These are phyloP conservation scores for Polyommatus iphigenia DNA, from an alignment of 2,888 invertebrate genomes.

Conservation along the genomic window DNA sequence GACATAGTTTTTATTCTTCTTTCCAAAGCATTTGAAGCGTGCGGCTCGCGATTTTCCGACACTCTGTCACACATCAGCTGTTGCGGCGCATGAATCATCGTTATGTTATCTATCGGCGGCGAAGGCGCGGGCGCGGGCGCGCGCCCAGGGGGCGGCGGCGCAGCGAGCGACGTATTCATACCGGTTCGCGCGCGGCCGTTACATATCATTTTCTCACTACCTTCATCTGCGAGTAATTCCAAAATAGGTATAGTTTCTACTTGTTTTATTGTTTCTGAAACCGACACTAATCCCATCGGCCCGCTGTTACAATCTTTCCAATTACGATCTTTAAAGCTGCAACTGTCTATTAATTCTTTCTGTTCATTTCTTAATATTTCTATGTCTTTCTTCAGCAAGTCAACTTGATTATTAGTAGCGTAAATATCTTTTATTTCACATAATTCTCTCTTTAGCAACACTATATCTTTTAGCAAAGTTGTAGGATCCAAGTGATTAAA, in stretches of 20 bases:
- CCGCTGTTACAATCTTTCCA: background rate
- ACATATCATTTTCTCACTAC: background rate
- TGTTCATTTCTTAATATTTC: background rate
- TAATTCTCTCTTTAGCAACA: constrained; percentile 4
- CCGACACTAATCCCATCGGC: background rate
- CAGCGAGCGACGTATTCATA: background rate
- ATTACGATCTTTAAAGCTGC: background rate
- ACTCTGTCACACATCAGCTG: background rate
- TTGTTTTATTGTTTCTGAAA: background rate
- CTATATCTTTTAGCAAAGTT: background rate
- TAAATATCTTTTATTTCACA: background rate
- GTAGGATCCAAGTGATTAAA: constrained; percentile 23
- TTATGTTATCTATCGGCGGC: background rate
- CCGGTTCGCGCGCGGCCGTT: background rate
- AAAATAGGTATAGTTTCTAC: background rate
- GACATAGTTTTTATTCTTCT: background rate
- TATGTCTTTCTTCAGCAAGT: background rate
- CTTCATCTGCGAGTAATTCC: background rate
- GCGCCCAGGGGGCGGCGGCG: background rate
- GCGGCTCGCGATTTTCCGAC: background rate
- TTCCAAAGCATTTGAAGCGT: background rate
- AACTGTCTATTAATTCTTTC: constrained; percentile 3
- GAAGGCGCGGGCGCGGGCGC: background rate
- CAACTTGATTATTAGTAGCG: background rate
- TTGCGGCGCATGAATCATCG: too few species aligned